Conservation (phyloP, 2,888 invertebrate genomes). For the Hanleya hanleyi region DNA sequence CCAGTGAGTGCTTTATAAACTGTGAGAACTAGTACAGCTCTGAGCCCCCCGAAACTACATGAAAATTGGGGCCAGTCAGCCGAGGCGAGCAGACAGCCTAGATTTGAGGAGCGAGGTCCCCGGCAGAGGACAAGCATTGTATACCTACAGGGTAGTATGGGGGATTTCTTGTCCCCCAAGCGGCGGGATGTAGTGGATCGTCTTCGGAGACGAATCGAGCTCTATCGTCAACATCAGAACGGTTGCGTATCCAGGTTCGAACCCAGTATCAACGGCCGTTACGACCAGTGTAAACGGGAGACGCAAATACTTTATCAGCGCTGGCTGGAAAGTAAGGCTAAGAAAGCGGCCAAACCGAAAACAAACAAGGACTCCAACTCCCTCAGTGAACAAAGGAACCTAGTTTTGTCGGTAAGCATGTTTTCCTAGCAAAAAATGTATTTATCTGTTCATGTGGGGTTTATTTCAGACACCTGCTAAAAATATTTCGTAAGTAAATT, state of each 20-base stretch:
- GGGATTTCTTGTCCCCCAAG: constrained; percentile 75
- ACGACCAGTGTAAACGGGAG: constrained; percentile 93
- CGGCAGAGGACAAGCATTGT: not conserved
- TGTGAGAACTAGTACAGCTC: too few species aligned
- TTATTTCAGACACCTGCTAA: too few species aligned
- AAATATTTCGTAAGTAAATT: too few species aligned
- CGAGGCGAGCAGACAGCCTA: not conserved
- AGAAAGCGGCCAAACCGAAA: constrained; percentile 78
- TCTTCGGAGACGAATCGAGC: constrained; percentile 87
- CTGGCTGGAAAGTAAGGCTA: constrained; percentile 92
- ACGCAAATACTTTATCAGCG: constrained; percentile 90
- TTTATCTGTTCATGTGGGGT: not conserved
- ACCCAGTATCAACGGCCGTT: constrained; percentile 88
- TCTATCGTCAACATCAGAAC: constrained; percentile 88
- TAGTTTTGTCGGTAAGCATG: constrained; percentile 56
- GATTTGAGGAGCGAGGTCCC: not conserved
- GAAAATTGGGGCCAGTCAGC: not conserved
- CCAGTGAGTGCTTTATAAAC: too few species aligned
- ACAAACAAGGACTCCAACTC: constrained; percentile 39
- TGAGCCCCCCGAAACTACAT: not conserved
- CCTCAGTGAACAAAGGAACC: constrained; percentile 53
- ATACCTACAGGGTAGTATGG: constrained; percentile 65
- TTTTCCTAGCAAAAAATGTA: constrained; percentile 11
- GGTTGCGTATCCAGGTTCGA: constrained; percentile 91
- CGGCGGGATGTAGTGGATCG: constrained; percentile 86